Conservation (phyloP, 2,113 vertebrate species). For the Alethe diademata region DNA sequence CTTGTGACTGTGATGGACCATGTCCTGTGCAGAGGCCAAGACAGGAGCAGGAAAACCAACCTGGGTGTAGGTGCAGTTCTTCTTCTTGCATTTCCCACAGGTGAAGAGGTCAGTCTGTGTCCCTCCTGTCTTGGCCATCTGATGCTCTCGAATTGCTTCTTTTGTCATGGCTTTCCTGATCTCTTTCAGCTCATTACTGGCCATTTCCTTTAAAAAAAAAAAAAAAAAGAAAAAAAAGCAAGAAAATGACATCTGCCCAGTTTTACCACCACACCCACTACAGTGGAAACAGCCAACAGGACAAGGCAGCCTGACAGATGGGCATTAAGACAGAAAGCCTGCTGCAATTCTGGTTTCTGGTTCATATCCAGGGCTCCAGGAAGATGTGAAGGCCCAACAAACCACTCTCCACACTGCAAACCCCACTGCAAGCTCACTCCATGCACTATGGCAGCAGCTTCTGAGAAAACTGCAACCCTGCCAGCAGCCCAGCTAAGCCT, state of each 20-base stretch:
- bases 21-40: neutral
- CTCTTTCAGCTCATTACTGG: conserved; percentile 94
- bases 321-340: neutral
- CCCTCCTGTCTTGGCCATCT: conserved; percentile 92
- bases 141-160: conserved; percentile 94
- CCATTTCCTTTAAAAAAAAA: conserved; percentile 85
- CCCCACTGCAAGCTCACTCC: neutral
- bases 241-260: neutral
- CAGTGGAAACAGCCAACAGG: neutral
- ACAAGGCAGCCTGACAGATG: neutral
- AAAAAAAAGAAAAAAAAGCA: neutral
- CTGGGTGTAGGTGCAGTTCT: conserved; percentile 96
- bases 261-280: neutral
- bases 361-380: neutral
- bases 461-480: neutral
- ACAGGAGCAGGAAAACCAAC: conserved; percentile 53
- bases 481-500: neutral
- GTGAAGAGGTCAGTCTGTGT: conserved; percentile 93
- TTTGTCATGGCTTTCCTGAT: conserved; percentile 94
- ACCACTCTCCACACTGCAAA: neutral
- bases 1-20: fast-evolving
- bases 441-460: neutral
- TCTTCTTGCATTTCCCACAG: conserved; percentile 90
- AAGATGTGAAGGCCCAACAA: neutral
- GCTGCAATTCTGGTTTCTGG: neutral